phyloP scores from a whole-genome alignment of 2,888 invertebrate species.

The Drosophila anomalipes region DNA sequence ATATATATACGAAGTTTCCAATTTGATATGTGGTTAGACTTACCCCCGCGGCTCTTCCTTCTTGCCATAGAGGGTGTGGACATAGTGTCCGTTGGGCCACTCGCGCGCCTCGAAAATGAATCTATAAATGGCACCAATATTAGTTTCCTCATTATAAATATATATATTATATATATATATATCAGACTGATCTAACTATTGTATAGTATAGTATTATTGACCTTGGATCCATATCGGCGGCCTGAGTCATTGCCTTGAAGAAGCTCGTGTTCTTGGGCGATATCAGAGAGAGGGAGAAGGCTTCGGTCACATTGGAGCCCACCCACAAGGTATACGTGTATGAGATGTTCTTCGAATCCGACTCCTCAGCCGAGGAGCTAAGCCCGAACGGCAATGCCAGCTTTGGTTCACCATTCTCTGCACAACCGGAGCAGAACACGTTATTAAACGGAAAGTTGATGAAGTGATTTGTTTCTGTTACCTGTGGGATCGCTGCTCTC shows the following conservation, averaged over 20 bases:
- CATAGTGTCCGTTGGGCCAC: constrained; percentile 97
- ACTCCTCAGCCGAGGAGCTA: constrained; percentile 85
- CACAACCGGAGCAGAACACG: not conserved
- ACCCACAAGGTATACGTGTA: constrained; percentile 95
- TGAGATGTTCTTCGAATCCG: constrained; percentile 88
- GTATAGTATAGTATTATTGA: constrained; percentile 31
- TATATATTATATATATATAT: too few relatives aligned
- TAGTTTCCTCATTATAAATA: not conserved
- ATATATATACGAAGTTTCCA: not conserved
- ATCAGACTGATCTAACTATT: too few relatives aligned
- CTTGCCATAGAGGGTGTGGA: constrained; percentile 90
- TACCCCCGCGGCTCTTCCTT: constrained; percentile 85
- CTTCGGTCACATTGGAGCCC: constrained; percentile 93
- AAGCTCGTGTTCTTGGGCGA: constrained; percentile 90
- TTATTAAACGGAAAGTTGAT: not conserved
- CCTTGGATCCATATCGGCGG: constrained; percentile 91
- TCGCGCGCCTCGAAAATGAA: constrained; percentile 92
- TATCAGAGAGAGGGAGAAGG: constrained; percentile 90
- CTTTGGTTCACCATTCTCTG: constrained; percentile 85
- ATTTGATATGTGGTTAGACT: constrained; percentile 7
- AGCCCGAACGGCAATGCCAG: constrained; percentile 84
- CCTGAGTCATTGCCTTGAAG: constrained; percentile 92
- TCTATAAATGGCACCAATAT: constrained; percentile 72
- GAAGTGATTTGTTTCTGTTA: constrained; percentile 42
- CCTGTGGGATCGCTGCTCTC: constrained; percentile 85